Evolutionary conservation across 2,113 vertebrate species (phyloP).

Genomic region (Tyrannus savana): DNA sequence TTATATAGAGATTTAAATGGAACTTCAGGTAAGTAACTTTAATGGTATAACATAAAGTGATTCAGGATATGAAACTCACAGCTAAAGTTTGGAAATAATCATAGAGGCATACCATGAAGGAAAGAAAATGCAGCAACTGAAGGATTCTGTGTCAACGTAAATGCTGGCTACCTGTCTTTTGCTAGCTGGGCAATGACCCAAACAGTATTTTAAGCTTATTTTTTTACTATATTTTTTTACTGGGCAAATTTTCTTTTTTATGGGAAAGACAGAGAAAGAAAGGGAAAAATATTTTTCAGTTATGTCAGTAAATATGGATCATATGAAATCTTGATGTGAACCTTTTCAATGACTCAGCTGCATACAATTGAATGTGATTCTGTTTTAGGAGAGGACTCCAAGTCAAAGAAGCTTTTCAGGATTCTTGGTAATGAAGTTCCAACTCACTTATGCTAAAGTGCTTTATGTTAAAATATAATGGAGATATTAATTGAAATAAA

Average conservation of each 20-base stretch:
- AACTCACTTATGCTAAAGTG: background rate
- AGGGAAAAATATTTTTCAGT: background rate
- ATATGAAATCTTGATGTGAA: background rate
- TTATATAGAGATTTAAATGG: background rate
- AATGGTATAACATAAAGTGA: background rate
- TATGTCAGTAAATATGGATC: background rate
- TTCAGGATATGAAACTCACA: background rate
- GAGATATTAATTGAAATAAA: background rate
- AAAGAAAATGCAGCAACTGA: background rate
- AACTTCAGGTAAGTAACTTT: background rate
- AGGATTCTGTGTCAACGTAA: background rate
- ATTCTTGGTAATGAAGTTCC: background rate
- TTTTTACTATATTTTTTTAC: background rate
- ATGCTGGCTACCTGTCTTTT: background rate
- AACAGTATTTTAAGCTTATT: background rate
- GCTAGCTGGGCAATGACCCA: background rate
- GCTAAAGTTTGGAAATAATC: background rate
- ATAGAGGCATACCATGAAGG: background rate
- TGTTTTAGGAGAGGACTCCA: background rate
- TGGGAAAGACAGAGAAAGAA: background rate
- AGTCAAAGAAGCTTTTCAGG: background rate
- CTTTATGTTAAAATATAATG: background rate
- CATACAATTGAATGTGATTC: background rate
- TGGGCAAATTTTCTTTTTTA: background rate
- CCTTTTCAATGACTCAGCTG: background rate